Evolutionary conservation across 2,888 invertebrate species (phyloP).

Genomic region (Parnassius mnemosyne): DNA sequence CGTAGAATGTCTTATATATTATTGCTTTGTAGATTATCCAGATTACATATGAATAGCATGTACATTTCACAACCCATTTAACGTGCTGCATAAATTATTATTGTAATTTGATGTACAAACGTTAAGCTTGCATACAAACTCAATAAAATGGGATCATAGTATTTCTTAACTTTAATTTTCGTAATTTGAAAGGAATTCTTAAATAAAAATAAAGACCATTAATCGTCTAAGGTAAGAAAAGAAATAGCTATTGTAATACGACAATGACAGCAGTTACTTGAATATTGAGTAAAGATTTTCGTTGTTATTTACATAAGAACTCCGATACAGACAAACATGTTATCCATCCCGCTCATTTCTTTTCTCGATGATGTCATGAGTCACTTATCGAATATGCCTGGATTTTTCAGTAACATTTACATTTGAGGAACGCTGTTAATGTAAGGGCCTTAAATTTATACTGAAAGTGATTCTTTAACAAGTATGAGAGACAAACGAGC

Average conservation of each 20-base stretch:
- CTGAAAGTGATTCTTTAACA: no score
- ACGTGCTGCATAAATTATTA: conserved; percentile 1
- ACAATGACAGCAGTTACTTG: not conserved
- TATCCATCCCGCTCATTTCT: not conserved
- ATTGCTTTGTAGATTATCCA: conserved; percentile 63
- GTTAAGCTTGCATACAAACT: not conserved
- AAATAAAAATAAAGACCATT: no score
- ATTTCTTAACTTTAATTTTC: no score
- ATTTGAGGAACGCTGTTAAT: no score
- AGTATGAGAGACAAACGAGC: no score
- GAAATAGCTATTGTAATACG: conserved; percentile 1
- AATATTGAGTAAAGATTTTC: not conserved
- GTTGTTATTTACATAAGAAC: not conserved
- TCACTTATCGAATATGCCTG: not conserved
- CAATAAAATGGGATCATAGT: not conserved
- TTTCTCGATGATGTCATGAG: not conserved
- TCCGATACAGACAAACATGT: not conserved
- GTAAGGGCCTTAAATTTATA: no score
- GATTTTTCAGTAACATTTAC: no score
- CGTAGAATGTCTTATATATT: conserved; percentile 50
- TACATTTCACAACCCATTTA: conserved; percentile 9
- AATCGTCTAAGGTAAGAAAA: not conserved
- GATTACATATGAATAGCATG: conserved; percentile 55
- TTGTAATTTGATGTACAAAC: not conserved
- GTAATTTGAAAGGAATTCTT: no score